Evolutionary conservation across 2,888 invertebrate species (phyloP).

Genomic region (Deroplatys truncata): DNA sequence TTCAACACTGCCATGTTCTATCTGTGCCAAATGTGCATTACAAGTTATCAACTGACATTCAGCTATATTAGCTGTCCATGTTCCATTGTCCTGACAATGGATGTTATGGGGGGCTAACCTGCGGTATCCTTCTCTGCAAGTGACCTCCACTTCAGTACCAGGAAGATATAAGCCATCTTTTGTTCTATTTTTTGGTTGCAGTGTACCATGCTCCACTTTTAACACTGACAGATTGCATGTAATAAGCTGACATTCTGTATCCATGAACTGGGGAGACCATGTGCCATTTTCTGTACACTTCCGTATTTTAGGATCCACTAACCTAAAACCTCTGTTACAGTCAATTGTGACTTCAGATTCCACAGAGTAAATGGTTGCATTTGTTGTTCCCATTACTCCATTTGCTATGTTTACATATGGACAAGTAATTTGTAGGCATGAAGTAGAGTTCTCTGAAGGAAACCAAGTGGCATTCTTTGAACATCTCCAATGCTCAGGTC

Average conservation of each 20-base stretch:
- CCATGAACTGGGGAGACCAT: not conserved
- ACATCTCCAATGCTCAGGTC: not conserved
- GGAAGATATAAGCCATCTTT: not conserved
- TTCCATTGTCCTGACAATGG: not conserved
- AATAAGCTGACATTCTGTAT: not conserved
- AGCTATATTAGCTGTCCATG: not conserved
- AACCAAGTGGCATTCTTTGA: not conserved
- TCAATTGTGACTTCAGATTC: not conserved
- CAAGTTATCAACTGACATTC: not conserved
- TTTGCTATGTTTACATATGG: not conserved
- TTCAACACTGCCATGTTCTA: not conserved
- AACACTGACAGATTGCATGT: not conserved
- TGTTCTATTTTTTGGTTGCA: not conserved
- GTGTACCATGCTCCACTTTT: not conserved
- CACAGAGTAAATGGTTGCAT: not conserved
- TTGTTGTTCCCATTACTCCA: not conserved
- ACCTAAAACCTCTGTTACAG: not conserved
- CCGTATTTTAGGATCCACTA: not conserved
- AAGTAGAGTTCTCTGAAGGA: not conserved
- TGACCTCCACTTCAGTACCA: not conserved
- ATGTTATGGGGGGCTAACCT: no score
- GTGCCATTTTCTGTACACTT: not conserved
- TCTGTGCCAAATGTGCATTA: not conserved
- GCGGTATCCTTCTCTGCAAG: not conserved
- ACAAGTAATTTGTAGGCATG: not conserved